Percentiles rank a stretch among this genome's conserved stretches.
These are phyloP conservation scores for Euborellia annulipes DNA, from an alignment of 1,140 invertebrate species.

Conservation along the genomic window DNA sequence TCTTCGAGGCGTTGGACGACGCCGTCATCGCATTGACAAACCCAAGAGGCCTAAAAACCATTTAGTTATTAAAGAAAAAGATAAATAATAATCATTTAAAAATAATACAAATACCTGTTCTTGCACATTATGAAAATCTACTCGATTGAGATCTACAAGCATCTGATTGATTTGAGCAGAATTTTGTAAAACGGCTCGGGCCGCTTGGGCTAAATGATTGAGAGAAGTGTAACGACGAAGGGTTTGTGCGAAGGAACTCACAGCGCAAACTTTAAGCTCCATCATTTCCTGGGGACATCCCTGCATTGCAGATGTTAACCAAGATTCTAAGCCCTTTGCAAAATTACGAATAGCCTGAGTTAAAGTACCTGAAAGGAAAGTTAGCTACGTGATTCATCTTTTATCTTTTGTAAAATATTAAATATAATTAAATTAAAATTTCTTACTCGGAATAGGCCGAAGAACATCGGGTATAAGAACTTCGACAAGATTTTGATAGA, in stretches of 20 bases:
- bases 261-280: constrained; percentile 68
- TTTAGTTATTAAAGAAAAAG: constrained; percentile 1
- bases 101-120: constrained; percentile 38
- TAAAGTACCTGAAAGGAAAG: constrained; percentile 45
- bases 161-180: constrained; percentile 92
- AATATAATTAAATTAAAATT: neutral
- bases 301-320: constrained; percentile 71
- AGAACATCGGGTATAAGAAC: constrained; percentile 93
- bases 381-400: constrained; percentile 3
- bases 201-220: constrained; percentile 96
- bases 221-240: constrained; percentile 90
- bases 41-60: constrained; percentile 78
- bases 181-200: constrained; percentile 89
- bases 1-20: constrained; percentile 76
- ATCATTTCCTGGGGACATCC: constrained; percentile 73
- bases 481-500: constrained; percentile 93
- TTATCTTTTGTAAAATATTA: neutral
- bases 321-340: constrained; percentile 78
- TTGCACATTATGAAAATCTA: constrained; percentile 95
- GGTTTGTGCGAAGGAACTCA: constrained; percentile 87
- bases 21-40: constrained; percentile 82
- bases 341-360: constrained; percentile 90
- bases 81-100: neutral
- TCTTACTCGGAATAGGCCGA: constrained; percentile 72
- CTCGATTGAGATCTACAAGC: constrained; percentile 89